Base-by-base conservation (phyloP, 2,888 invertebrate species). In the Athripsodes cinereus region DNA sequence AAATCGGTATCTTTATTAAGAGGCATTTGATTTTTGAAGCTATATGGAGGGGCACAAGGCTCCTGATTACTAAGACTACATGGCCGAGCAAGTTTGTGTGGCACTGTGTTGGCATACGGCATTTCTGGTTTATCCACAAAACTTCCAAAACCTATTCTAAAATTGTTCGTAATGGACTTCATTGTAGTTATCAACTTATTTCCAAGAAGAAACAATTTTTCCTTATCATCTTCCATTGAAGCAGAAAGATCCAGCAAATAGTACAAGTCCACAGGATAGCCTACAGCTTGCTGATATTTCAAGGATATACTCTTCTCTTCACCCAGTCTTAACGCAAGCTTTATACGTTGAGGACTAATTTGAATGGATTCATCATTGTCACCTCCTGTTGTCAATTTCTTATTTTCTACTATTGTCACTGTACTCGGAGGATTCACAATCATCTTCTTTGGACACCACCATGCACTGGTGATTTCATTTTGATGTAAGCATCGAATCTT, bases 251-350 rank as follows among this genome's bases (percentile, higher is more conserved):
- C 92, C 82, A 92, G 85, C 50, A 92, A 74, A 67, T 89, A 90
- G 70, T 92, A 92, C 31, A 92, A 72, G 72, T 92, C 92, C 0
- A 92, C 85, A 0, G 92, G 92, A 69, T 90, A 91, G 69, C 91
- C 82, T 64, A 81, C 74, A 0, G 88, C 87, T 64, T 82, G 82
- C 55, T 79, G 76, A 64, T 82, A 86, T 13, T 74, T 74, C 64
- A 87, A 76, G 0, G 66, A 64, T 40, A 84, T 70, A 1, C 67
- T 65, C 22, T 64, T 65, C 53, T 70, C 68, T 63, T 71, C 71
- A n/a, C 80, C 75, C 51, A 75, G 74, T 59, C 76, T 68, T 22
- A 81, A 64, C 6, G 64, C 66, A 8, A 82, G 64, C 59, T 69
- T 68, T 2, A 78, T 67, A 57, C 66, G 65, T 67, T 82, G 82